Evolutionary conservation across 2,797 vertebrate species (phyloP).

Genomic region (Antrozous pallidus): DNA sequence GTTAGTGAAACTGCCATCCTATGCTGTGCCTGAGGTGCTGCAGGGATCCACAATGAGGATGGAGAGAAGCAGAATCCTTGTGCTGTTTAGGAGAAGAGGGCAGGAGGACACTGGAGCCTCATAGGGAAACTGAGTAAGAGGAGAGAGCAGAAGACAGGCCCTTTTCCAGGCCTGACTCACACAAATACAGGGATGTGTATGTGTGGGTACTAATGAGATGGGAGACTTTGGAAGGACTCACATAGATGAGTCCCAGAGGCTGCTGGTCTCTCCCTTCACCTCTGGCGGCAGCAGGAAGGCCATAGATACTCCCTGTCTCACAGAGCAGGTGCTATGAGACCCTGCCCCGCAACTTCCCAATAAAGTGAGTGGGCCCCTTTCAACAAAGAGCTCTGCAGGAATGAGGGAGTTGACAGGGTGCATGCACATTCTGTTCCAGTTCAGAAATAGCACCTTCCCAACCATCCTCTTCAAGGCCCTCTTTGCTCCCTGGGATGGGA

Average conservation of each 20-base stretch:
- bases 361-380: background rate
- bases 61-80: background rate
- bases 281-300: background rate
- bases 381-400: background rate
- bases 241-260: background rate
- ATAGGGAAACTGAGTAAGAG: background rate
- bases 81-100: background rate
- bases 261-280: background rate
- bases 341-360: background rate
- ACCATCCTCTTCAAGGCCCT: background rate
- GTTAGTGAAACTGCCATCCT: background rate
- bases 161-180: slow-evolving; percentile 26
- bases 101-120: background rate
- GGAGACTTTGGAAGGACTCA: background rate
- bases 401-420: background rate
- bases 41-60: background rate
- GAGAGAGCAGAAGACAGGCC: background rate
- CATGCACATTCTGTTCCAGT: background rate
- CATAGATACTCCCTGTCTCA: background rate
- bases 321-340: background rate
- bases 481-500: background rate
- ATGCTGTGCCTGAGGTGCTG: background rate
- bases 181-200: background rate
- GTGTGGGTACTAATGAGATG: background rate
- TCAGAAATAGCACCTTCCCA: background rate